A percentile compares a stretch with the other conserved stretches of the same genome.
These are phyloP conservation scores for Pristionchus japonicus DNA, from an alignment of 2,888 invertebrate species.

Conservation along the genomic window DNA sequence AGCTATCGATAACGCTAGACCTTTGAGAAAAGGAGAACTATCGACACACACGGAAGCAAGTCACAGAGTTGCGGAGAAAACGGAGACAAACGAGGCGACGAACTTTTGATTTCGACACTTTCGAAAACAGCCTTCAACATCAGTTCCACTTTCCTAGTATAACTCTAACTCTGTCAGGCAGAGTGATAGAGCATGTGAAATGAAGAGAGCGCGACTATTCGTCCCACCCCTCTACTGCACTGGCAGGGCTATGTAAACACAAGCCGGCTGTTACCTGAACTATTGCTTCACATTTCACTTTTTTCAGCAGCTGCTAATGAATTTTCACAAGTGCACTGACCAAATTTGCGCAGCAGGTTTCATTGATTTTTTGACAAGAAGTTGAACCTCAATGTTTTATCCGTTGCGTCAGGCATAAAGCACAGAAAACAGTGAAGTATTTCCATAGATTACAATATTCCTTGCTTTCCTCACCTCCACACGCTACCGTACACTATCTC, in stretches of 20 bases:
- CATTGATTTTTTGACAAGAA: background rate
- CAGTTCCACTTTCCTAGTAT: background rate
- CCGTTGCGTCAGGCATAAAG: too few species aligned
- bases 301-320: background rate
- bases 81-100: background rate
- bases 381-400: background rate
- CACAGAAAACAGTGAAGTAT: too few species aligned
- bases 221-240: background rate
- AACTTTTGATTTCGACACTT: background rate
- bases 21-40: too few species aligned
- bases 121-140: slow-evolving; percentile 6
- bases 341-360: background rate
- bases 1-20: too few species aligned
- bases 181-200: background rate
- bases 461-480: background rate
- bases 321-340: background rate
- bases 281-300: background rate
- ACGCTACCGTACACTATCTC: background rate
- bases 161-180: background rate
- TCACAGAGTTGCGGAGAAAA: background rate
- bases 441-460: background rate
- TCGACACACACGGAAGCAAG: too few species aligned
- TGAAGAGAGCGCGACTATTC: background rate
- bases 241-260: background rate
- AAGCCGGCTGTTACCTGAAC: background rate